phyloP scores from a whole-genome alignment of 2,888 invertebrate species.

The Oscheius sp. region DNA sequence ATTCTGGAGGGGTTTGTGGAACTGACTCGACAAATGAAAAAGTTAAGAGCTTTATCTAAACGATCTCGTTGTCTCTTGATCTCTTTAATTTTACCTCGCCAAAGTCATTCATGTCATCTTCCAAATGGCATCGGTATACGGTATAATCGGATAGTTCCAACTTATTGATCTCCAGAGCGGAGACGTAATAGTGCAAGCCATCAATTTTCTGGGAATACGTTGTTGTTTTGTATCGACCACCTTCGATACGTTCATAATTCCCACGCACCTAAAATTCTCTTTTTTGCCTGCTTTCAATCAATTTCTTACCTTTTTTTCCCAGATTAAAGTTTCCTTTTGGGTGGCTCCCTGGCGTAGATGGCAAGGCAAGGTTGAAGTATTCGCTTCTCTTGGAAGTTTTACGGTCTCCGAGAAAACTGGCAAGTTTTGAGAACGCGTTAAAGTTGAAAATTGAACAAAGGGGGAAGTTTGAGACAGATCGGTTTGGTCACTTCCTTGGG shows the following conservation, averaged over 20 bases:
- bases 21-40: conserved; percentile 11
- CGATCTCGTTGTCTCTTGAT: not conserved
- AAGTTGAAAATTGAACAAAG: conserved; percentile 39
- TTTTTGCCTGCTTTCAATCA: not conserved
- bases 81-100: conserved; percentile 18
- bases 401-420: conserved; percentile 34
- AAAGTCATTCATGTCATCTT: conserved; percentile 40
- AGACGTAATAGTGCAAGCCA: conserved; percentile 29
- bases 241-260: not conserved
- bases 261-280: conserved; percentile 17
- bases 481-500: conserved; percentile 30
- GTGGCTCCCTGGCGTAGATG: conserved; percentile 29
- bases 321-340: conserved; percentile 32
- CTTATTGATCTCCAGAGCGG: conserved; percentile 40
- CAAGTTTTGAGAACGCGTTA: not conserved
- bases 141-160: conserved; percentile 40
- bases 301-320: conserved; percentile 40
- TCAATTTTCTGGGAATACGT: conserved; percentile 18
- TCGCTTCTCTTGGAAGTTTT: conserved; percentile 28
- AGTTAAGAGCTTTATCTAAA: conserved; percentile 10
- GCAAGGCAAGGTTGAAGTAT: conserved; percentile 38
- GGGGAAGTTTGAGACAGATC: conserved; percentile 42
- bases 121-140: conserved; percentile 43
- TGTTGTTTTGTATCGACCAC: not conserved
- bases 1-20: conserved; percentile 45